phyloP scores from a whole-genome alignment of 2,888 invertebrate genomes.

The Cephus rjabovi region DNA sequence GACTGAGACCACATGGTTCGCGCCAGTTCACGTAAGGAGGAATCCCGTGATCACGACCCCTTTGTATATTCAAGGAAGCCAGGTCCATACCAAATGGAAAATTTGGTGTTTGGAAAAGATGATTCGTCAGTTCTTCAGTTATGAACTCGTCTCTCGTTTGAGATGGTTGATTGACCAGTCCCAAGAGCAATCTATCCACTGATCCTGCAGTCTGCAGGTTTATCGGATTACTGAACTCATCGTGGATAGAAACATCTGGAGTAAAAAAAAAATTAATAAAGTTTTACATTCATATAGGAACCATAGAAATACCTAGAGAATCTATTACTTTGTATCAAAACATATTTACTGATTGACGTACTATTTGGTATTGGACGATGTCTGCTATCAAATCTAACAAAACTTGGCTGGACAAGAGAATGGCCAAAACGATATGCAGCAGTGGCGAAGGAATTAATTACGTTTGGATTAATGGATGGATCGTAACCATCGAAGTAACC shows the following conservation, averaged over 20 bases:
- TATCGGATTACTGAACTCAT: conserved; percentile 76
- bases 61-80: conserved; percentile 88
- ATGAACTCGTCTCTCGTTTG: conserved; percentile 87
- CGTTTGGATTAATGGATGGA: conserved; percentile 76
- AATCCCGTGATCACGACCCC: conserved; percentile 89
- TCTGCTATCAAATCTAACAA: conserved; percentile 78
- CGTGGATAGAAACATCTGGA: conserved; percentile 83
- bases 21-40: conserved; percentile 85
- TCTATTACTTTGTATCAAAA: not conserved
- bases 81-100: conserved; percentile 86
- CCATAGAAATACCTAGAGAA: not conserved
- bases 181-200: conserved; percentile 81
- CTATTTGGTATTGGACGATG: conserved; percentile 79
- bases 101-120: conserved; percentile 80
- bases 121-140: conserved; percentile 83
- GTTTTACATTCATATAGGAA: conserved; percentile 3
- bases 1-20: conserved; percentile 80
- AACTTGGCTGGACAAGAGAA: conserved; percentile 84
- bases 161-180: conserved; percentile 81
- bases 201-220: conserved; percentile 82
- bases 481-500: conserved; percentile 82
- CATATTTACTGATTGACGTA: conserved; percentile 65
- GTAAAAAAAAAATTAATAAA: conserved; percentile 14
- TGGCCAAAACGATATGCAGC: conserved; percentile 91
- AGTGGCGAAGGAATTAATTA: conserved; percentile 83